phyloP scores from a whole-genome alignment of 2,888 invertebrate genomes.

The Tetramorium bicarinatum region DNA sequence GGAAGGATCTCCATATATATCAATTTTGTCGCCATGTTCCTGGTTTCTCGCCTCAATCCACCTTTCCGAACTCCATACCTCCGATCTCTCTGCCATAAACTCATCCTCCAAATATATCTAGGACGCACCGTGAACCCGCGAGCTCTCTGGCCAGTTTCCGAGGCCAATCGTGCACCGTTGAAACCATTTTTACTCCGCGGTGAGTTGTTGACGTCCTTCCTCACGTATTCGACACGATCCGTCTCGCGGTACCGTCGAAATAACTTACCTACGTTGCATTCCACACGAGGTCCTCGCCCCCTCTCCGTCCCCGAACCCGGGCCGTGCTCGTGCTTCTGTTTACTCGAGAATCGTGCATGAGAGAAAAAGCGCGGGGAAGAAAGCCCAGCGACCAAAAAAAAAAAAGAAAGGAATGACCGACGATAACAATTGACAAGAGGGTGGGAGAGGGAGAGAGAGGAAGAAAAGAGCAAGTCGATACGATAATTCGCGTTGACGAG shows the following conservation, averaged over 20 bases:
- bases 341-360: conserved; percentile 71
- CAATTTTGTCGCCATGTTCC: not conserved
- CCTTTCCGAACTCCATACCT: not conserved
- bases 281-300: conserved; percentile 24
- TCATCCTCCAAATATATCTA: not conserved
- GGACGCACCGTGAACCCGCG: not conserved
- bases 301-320: conserved; percentile 38
- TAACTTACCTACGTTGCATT: conserved; percentile 2
- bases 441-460: not conserved
- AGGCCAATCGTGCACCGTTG: not conserved
- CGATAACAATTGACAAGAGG: conserved; percentile 2
- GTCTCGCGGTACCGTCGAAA: not conserved
- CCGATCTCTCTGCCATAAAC: not conserved
- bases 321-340: conserved; percentile 74
- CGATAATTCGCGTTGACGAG: conserved; percentile 8
- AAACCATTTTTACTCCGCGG: not conserved
- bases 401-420: not conserved
- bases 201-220: not conserved
- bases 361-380: conserved; percentile 34
- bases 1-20: not conserved
- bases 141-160: not conserved
- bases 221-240: not conserved
- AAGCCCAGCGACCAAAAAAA: conserved; percentile 44
- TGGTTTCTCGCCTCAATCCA: not conserved
- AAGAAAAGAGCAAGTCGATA: conserved; percentile 37